Base-by-base conservation (phyloP, 1,140 invertebrate species). In the Scaptodrosophila lebanonensis region DNA sequence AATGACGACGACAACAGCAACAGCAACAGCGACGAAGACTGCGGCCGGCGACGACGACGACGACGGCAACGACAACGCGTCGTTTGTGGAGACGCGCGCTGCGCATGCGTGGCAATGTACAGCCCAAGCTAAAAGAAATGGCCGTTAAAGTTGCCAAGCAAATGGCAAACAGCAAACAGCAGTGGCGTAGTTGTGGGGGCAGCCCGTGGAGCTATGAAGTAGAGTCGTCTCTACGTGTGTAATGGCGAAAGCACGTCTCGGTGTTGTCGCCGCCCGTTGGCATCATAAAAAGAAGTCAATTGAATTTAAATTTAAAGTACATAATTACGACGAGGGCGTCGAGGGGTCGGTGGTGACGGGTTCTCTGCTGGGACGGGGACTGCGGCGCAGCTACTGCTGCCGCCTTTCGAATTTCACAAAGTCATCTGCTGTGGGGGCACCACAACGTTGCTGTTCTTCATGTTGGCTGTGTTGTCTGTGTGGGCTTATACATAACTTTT, bases 281-380 rank as follows among this genome's bases (percentile, higher is more conserved):
- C 75, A 82, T 82, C 75, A 82, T 82, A 82, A 82, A n/a, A 82
- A 75, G 69, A 82, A 82, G 75, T 82, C 75, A 82, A 82, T 82
- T 82, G 75, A 82, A 82, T 82, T 82, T 82, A 82, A 82, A 82
- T 82, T 82, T 82, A 82, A 82, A 82, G 75, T 82, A 82, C 75
- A 82, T 82, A 82, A 82, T 82, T n/a, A n/a, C n/a, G 69, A 66
- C 75, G 66, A 82, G 27, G 44, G 32, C 17, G 20, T 39, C 16
- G 36, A 32, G 18, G 4, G 18, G 65, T 43, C 44, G 53, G 52
- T 53, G 60, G 60, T 61, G 60, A 42, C 33, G 49, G 50, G 47
- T 16, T 35, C 42, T 22, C 20, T 25, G 33, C 15, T 16, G 2
- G 27, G 20, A 20, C 5, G 40, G 35, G 15, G 35, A 7, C 1